Percentiles rank a stretch among this genome's conserved stretches.
Evolutionary conservation across 2,113 vertebrate species (phyloP).

Genomic region (Megaceryle torquata): DNA sequence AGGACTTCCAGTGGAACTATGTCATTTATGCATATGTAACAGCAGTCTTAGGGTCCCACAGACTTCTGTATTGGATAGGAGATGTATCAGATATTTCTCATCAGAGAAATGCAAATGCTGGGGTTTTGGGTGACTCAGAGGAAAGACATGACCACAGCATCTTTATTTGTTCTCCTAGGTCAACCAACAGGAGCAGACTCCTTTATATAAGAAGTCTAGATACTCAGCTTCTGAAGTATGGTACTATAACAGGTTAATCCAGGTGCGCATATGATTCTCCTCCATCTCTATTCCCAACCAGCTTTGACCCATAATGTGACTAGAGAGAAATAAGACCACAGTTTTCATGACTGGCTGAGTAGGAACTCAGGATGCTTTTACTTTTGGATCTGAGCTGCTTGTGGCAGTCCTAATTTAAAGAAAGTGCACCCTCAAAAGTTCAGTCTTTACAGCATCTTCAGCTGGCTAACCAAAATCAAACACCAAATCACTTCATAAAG

Average conservation of each 20-base stretch:
- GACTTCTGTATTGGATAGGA: neutral
- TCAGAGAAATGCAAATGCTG: neutral
- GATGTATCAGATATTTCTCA: neutral
- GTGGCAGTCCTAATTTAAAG: neutral
- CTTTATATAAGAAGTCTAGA: neutral
- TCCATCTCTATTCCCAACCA: neutral
- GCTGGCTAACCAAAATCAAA: neutral
- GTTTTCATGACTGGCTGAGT: neutral
- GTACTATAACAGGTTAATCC: neutral
- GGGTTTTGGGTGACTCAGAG: neutral
- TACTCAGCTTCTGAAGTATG: neutral
- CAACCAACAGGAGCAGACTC: neutral
- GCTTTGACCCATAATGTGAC: neutral
- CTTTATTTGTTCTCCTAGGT: neutral
- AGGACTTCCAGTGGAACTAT: slow-evolving; percentile 14
- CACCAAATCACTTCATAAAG: neutral
- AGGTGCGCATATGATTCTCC: neutral
- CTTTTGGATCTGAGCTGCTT: neutral
- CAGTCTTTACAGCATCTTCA: neutral
- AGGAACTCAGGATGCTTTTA: neutral
- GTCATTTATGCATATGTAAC: slow-evolving; percentile 19
- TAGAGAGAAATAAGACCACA: neutral
- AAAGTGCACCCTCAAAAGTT: neutral
- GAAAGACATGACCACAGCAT: neutral
- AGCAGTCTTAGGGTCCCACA: neutral